These are phyloP conservation scores for Triops cancriformis DNA, from an alignment of 1,140 invertebrate genomes.

Conservation along the genomic window DNA sequence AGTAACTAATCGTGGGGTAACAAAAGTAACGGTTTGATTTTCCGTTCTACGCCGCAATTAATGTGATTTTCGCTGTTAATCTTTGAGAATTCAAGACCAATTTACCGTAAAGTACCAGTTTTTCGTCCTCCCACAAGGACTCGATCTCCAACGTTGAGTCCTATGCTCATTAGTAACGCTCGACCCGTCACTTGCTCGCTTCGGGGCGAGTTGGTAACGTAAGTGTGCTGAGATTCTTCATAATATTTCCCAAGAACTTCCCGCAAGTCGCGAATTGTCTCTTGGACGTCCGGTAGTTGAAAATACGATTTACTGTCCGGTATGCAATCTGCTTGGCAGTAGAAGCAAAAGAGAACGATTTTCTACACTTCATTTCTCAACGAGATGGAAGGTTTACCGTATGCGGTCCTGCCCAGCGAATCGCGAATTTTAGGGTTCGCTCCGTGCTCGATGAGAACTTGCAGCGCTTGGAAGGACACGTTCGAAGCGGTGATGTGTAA, in stretches of 20 bases:
- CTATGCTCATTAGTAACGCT: constrained; percentile 44
- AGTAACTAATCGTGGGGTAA: constrained; percentile 34
- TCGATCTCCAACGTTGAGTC: constrained; percentile 44
- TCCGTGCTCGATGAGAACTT: constrained; percentile 43
- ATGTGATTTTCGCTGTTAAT: neutral
- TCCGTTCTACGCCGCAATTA: neutral
- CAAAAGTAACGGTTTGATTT: neutral
- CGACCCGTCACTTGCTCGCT: constrained; percentile 40
- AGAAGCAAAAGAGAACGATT: too few relatives aligned
- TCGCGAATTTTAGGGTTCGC: constrained; percentile 43
- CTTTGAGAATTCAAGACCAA: constrained; percentile 4
- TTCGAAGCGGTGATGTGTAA: constrained; percentile 49
- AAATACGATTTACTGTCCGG: constrained; percentile 41
- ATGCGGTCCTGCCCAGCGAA: constrained; percentile 38
- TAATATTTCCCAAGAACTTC: constrained; percentile 34
- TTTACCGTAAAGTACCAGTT: constrained; percentile 46
- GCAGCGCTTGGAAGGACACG: constrained; percentile 43
- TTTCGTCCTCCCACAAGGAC: constrained; percentile 45
- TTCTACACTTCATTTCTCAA: too few relatives aligned
- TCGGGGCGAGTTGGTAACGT: constrained; percentile 19
- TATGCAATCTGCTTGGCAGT: constrained; percentile 41
- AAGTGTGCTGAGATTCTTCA: constrained; percentile 31
- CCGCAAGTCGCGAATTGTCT: constrained; percentile 34
- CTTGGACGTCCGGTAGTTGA: constrained; percentile 39
- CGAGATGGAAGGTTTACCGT: constrained; percentile 31